Percentiles rank a stretch among this genome's conserved stretches.
phyloP scores from a whole-genome alignment of 2,797 vertebrate species.

The Syngnathus rostellatus region DNA sequence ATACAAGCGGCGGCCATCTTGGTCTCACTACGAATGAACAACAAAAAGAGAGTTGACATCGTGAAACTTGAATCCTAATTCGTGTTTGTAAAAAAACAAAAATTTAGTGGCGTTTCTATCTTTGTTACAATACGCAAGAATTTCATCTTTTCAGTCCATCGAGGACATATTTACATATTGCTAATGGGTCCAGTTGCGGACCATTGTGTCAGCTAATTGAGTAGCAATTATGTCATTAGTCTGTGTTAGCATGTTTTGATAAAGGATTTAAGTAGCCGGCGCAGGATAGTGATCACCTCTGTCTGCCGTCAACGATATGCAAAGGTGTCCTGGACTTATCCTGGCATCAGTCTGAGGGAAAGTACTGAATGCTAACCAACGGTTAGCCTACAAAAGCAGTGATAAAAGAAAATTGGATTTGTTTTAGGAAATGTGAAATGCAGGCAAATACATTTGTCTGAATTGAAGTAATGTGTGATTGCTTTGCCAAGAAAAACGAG shows the following conservation, averaged over 20 bases:
- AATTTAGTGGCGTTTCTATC: neutral
- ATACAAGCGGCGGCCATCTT: conserved; percentile 8
- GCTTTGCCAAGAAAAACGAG: neutral
- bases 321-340: conserved; percentile 35
- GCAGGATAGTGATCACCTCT: conserved; percentile 29
- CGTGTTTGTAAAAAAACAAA: neutral
- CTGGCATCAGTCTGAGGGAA: conserved; percentile 28
- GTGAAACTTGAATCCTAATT: too few species aligned
- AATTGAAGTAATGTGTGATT: too few species aligned
- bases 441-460: too few species aligned
- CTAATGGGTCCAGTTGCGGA: conserved; percentile 44
- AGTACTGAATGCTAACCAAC: conserved; percentile 22
- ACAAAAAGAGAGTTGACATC: neutral
- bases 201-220: conserved; percentile 52
- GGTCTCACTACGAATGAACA: conserved; percentile 20
- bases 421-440: too few species aligned
- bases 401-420: too few species aligned
- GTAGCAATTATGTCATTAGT: conserved; percentile 51
- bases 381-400: neutral
- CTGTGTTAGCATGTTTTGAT: conserved; percentile 45
- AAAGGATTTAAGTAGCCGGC: conserved; percentile 35
- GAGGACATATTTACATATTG: conserved; percentile 37
- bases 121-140: neutral
- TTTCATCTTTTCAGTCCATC: neutral
- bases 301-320: conserved; percentile 44